These are phyloP conservation scores for Platycheirus rosarum DNA, from an alignment of 2,888 invertebrate genomes.

Conservation along the genomic window DNA sequence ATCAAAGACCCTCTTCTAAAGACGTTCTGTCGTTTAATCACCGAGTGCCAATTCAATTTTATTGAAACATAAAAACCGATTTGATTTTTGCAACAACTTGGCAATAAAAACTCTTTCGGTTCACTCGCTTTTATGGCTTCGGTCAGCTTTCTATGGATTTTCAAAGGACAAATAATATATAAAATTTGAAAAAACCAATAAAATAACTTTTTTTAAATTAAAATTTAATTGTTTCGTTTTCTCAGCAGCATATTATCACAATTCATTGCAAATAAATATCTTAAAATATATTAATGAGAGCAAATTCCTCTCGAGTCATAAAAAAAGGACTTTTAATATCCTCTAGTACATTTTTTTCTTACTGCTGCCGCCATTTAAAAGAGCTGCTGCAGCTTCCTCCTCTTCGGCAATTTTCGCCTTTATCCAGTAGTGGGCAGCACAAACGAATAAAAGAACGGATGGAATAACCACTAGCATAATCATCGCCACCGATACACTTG, in stretches of 20 bases:
- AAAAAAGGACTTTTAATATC: not conserved
- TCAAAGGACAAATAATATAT: not conserved
- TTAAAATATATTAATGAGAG: slow-evolving; percentile 10
- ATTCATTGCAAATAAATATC: slow-evolving; percentile 1
- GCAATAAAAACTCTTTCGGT: slow-evolving; percentile 4
- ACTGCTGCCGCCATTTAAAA: not conserved
- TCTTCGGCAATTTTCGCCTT: slow-evolving; percentile 83
- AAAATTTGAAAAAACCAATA: not conserved
- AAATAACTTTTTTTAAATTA: not conserved
- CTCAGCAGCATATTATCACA: not conserved
- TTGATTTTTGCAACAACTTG: slow-evolving; percentile 11
- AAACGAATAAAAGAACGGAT: slow-evolving; percentile 87
- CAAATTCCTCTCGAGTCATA: not conserved
- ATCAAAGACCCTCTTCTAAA: slow-evolving; percentile 49
- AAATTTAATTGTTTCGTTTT: slow-evolving; percentile 26
- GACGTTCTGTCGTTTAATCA: slow-evolving; percentile 45
- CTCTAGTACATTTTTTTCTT: slow-evolving; percentile 75
- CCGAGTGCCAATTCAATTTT: slow-evolving; percentile 42
- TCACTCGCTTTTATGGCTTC: slow-evolving; percentile 6
- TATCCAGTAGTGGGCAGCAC: slow-evolving; percentile 86
- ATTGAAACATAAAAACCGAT: slow-evolving; percentile 58
- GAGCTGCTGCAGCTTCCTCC: slow-evolving; percentile 77
- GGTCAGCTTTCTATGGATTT: not conserved
- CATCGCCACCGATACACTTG: slow-evolving; percentile 90
- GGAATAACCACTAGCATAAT: slow-evolving; percentile 90